Conservation (phyloP, 37 sponge, comb jelly and placozoan genomes). For the Aplysina aerophoba region DNA sequence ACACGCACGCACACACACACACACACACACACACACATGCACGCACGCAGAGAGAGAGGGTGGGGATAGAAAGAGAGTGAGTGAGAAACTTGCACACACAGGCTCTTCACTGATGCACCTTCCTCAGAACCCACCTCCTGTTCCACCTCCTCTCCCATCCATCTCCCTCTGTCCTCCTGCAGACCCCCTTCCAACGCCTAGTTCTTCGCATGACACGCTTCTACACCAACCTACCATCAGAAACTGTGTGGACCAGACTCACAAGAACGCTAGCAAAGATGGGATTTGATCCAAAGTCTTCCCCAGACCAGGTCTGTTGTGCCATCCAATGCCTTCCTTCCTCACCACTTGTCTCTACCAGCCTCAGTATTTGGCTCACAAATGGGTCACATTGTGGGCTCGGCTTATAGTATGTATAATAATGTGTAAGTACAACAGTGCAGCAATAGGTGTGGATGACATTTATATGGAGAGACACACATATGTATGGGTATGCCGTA, state of each 20-base stretch:
- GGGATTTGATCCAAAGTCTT: conserved; percentile 50
- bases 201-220: conserved; percentile 84
- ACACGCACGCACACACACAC: conserved; percentile 1
- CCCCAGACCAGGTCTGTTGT: conserved; percentile 58
- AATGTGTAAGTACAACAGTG: too few relatives aligned
- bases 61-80: neutral
- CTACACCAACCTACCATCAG: conserved; percentile 53
- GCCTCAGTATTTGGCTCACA: too few relatives aligned
- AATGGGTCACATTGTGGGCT: too few relatives aligned
- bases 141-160: too few relatives aligned
- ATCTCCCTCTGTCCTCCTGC: neutral
- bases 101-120: too few relatives aligned
- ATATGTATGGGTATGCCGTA: too few relatives aligned
- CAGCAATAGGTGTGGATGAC: too few relatives aligned
- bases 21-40: neutral
- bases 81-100: neutral
- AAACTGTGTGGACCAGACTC: conserved; percentile 61
- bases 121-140: too few relatives aligned
- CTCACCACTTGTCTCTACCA: too few relatives aligned
- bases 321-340: neutral
- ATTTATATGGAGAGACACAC: neutral
- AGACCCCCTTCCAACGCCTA: conserved; percentile 79
- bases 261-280: conserved; percentile 55
- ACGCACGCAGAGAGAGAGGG: neutral
- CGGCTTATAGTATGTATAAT: too few relatives aligned